Conservation (phyloP, 1,140 invertebrate genomes). For the Himalopsyche phryganea region DNA sequence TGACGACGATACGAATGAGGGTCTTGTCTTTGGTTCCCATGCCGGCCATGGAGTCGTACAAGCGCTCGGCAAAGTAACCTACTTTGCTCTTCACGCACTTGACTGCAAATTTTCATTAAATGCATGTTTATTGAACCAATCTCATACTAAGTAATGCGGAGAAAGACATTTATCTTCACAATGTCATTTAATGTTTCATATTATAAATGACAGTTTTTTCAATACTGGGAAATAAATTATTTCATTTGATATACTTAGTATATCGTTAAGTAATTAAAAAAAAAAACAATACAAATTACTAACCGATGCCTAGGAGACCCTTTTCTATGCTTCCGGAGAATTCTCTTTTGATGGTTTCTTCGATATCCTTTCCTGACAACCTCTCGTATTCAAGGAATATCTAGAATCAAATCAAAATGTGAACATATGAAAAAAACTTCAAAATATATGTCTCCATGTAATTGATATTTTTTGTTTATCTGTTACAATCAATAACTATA, state of each 20-base stretch:
- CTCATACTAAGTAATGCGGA: too few relatives aligned
- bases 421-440: too few relatives aligned
- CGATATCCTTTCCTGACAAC: slow-evolving; percentile 74
- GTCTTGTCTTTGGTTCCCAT: slow-evolving; percentile 86
- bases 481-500: too few relatives aligned
- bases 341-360: slow-evolving; percentile 82
- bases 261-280: too few relatives aligned
- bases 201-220: too few relatives aligned
- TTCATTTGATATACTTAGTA: too few relatives aligned
- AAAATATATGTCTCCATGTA: too few relatives aligned
- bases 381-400: slow-evolving; percentile 79
- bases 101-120: slow-evolving; percentile 55
- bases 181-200: too few relatives aligned
- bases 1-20: slow-evolving; percentile 84
- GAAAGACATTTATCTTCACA: too few relatives aligned
- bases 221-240: too few relatives aligned
- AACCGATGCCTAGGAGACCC: slow-evolving; percentile 83
- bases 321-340: slow-evolving; percentile 82
- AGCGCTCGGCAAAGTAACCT: slow-evolving; percentile 87
- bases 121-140: neutral
- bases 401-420: slow-evolving; percentile 38
- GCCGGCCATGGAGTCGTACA: slow-evolving; percentile 87
- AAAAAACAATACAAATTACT: too few relatives aligned
- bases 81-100: slow-evolving; percentile 89
- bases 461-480: too few relatives aligned